phyloP scores from a whole-genome alignment of 1,140 invertebrate species.

The Phortica variegata region DNA sequence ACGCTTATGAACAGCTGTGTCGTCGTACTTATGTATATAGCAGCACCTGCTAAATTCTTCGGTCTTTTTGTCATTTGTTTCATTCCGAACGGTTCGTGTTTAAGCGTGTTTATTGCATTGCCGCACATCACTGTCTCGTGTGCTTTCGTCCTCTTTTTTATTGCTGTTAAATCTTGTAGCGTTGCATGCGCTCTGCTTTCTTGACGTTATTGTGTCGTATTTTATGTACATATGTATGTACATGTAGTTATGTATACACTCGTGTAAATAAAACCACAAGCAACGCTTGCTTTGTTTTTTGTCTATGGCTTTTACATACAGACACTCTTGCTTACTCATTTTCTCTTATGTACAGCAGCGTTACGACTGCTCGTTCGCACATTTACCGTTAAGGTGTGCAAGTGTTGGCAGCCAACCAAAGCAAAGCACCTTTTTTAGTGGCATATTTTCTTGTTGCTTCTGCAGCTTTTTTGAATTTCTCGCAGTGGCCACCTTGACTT shows the following conservation, averaged over 20 bases:
- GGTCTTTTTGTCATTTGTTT: no score
- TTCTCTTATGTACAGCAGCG: background rate
- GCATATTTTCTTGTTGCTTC: conserved; percentile 15
- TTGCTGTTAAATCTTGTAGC: background rate
- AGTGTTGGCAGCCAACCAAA: conserved; percentile 57
- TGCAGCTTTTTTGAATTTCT: background rate
- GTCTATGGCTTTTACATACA: no score
- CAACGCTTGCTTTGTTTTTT: no score
- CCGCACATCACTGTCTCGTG: no score
- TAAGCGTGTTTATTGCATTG: no score
- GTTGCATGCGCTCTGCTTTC: conserved; percentile 22
- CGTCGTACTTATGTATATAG: no score
- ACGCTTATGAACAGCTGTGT: conserved; percentile 2
- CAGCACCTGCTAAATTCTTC: no score
- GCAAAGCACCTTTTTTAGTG: conserved; percentile 40
- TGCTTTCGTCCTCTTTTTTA: no score
- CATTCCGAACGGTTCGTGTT: no score
- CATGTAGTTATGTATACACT: no score
- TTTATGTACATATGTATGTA: conserved; percentile 9
- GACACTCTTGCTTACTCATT: conserved; percentile 10
- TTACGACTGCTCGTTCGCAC: conserved; percentile 36
- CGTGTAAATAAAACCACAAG: no score
- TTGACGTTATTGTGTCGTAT: background rate
- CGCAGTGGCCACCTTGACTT: conserved; percentile 17
- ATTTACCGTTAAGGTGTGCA: conserved; percentile 45